phyloP scores from a whole-genome alignment of 2,113 vertebrate genomes.

The Mohoua ochrocephala region DNA sequence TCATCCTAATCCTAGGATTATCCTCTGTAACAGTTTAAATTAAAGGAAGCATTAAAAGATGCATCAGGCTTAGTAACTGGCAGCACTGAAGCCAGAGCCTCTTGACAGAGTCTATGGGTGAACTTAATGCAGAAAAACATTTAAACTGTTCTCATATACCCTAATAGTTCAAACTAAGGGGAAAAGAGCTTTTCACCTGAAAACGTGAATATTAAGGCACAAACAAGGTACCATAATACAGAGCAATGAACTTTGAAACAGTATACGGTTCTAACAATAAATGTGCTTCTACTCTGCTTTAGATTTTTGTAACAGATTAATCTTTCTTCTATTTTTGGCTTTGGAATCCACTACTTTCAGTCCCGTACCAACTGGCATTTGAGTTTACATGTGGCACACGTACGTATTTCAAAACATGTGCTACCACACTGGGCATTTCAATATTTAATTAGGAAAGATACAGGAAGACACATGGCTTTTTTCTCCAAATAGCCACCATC shows the following conservation, averaged over 20 bases:
- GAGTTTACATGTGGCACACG: not conserved
- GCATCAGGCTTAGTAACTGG: not conserved
- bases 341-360: not conserved
- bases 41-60: not conserved
- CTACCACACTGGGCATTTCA: not conserved
- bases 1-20: slow-evolving; percentile 10
- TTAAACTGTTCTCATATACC: not conserved
- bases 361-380: not conserved
- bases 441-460: not conserved
- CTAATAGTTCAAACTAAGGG: not conserved
- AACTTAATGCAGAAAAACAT: not conserved
- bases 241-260: not conserved
- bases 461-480: not conserved
- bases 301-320: not conserved
- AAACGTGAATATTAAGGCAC: not conserved
- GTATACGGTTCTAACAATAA: not conserved
- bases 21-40: not conserved
- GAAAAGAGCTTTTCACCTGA: not conserved
- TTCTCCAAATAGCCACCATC: not conserved
- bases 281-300: not conserved
- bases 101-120: not conserved
- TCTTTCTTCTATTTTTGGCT: not conserved
- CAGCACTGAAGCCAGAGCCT: not conserved
- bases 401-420: not conserved
- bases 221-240: not conserved